Percentiles rank a stretch among this genome's conserved stretches.
phyloP scores from a whole-genome alignment of 2,888 invertebrate genomes.

The Agrenia bidenticulata region DNA sequence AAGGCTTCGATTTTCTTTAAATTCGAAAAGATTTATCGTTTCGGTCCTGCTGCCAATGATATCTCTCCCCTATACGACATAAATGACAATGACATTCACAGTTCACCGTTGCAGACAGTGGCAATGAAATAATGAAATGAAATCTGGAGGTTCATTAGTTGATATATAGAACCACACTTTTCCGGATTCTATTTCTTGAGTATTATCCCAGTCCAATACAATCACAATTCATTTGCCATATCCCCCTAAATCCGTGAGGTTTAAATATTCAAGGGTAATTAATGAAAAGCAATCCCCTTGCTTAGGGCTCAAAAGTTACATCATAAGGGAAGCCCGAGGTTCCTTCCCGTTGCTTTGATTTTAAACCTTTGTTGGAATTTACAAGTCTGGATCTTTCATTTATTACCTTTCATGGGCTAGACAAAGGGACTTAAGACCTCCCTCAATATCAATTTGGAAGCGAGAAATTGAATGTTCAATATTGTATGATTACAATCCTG shows the following conservation, averaged over 20 bases:
- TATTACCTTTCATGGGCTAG: no score
- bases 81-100: constrained; percentile 18
- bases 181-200: constrained; percentile 13
- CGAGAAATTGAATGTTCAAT: no score
- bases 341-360: no score
- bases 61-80: constrained; percentile 15
- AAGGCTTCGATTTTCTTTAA: constrained; percentile 26
- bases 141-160: not conserved
- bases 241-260: constrained; percentile 15
- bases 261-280: constrained; percentile 45
- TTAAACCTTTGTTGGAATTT: no score
- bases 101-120: not conserved
- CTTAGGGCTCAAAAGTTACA: constrained; percentile 1
- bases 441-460: no score
- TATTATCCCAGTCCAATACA: constrained; percentile 11
- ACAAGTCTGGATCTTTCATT: no score
- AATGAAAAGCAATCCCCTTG: constrained; percentile 42
- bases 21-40: constrained; percentile 26
- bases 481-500: no score
- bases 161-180: not conserved
- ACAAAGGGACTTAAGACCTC: no score
- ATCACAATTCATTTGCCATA: constrained; percentile 21
- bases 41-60: constrained; percentile 16
- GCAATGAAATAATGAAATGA: constrained; percentile 1
- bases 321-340: not conserved